phyloP scores from a whole-genome alignment of 2,888 invertebrate species.

The Callinectes sapidus region DNA sequence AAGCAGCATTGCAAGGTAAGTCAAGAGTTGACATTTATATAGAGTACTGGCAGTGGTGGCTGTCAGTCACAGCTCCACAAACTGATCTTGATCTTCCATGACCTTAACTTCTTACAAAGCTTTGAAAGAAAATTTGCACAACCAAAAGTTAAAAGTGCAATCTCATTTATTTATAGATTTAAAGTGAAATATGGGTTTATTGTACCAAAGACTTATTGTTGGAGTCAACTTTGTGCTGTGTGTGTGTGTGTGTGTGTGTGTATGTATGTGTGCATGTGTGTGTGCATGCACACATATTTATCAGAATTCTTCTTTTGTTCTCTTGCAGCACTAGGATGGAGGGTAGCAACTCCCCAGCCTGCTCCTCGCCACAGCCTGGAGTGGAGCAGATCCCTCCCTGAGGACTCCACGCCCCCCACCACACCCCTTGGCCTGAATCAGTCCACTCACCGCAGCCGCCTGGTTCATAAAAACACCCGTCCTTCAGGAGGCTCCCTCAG shows the following conservation, averaged over 20 bases:
- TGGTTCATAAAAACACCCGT: conserved; percentile 32
- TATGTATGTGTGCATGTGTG: neutral
- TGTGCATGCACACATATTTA: neutral
- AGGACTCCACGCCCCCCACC: neutral
- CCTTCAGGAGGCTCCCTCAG: conserved; percentile 8
- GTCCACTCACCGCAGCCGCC: conserved; percentile 47
- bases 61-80: too few relatives aligned
- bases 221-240: neutral
- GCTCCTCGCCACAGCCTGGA: conserved; percentile 53
- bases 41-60: neutral
- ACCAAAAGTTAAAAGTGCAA: too few relatives aligned
- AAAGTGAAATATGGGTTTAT: neutral
- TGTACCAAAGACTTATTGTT: neutral
- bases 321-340: conserved; percentile 41
- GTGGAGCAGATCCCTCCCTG: conserved; percentile 13
- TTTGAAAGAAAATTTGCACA: too few relatives aligned
- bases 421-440: neutral
- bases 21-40: neutral
- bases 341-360: conserved; percentile 32
- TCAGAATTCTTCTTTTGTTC: neutral
- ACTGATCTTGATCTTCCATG: too few relatives aligned
- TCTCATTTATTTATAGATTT: neutral
- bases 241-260: neutral
- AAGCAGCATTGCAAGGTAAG: neutral
- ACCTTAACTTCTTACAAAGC: too few relatives aligned